phyloP scores from a whole-genome alignment of 2,797 vertebrate genomes.

The Paguma larvata region DNA sequence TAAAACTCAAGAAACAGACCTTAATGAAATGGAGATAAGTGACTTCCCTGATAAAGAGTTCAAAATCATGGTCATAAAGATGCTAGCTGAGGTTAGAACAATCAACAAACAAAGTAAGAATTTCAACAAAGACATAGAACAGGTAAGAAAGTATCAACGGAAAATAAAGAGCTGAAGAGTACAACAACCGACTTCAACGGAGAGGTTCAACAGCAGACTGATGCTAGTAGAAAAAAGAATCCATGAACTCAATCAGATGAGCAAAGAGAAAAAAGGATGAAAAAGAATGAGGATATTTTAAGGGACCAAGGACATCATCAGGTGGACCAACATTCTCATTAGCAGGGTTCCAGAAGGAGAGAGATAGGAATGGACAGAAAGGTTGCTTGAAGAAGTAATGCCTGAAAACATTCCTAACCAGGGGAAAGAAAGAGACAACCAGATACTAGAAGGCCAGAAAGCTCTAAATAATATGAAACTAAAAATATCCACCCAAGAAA shows the following conservation, averaged over 20 bases:
- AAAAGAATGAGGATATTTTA: neutral
- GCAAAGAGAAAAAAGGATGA: neutral
- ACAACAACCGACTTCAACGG: neutral
- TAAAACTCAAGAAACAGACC: neutral
- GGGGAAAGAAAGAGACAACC: neutral
- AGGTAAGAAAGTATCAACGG: neutral
- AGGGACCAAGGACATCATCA: neutral
- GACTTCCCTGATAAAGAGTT: neutral
- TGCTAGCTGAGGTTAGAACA: neutral
- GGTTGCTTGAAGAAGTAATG: neutral
- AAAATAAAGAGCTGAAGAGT: neutral
- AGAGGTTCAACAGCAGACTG: neutral
- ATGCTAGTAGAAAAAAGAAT: neutral
- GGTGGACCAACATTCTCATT: neutral
- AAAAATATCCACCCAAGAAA: neutral
- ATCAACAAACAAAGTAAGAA: neutral
- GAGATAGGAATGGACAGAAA: neutral
- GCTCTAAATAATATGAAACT: neutral
- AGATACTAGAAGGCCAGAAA: neutral
- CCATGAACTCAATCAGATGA: neutral
- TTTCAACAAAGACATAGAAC: neutral
- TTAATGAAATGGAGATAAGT: neutral
- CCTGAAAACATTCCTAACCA: neutral
- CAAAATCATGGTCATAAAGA: neutral
- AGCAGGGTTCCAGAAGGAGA: neutral